Base-by-base conservation (phyloP, 2,797 vertebrate species). In the Propithecus perrieri region DNA sequence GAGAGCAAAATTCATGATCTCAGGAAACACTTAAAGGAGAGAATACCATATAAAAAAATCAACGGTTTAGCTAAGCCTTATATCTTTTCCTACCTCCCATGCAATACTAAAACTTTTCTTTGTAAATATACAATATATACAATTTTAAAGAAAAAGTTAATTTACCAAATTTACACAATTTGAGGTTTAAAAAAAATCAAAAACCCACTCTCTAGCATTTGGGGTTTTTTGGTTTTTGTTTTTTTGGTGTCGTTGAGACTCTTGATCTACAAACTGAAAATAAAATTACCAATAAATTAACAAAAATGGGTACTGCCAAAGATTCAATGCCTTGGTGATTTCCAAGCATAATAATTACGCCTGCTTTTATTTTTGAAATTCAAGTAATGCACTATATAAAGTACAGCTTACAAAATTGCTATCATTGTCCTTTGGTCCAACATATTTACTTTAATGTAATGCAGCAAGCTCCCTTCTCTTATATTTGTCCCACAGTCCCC, bases 361-460 rank as follows among this genome's bases (percentile, higher is more conserved):
- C 41, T 87, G 33, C 28, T 94, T 80, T 89, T 90, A 89, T 75
- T 96, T 97, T 28, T 94, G 71, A 93, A 93, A 91, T 92, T 38
- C 55, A 63, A 89, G 69, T 28, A 85, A 72, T 30, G 81, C 5
- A 30, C 17, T 71, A 43, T 55, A 79, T 55, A 72, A 91, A 95
- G 65, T 48, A 87, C 76, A 85, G 50, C 72, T 96, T 76, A 96
- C 41, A 84, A 63, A 94, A 86, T 20, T 55, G 63, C n/a, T 71
- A 20, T 61, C 50, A 22, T 6, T 59, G 71, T 72, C 89, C 83
- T 69, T 15, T 38, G 57, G 26, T 30, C 81, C 65, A 65, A 57
- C 41, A 46, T 10, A 46, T 17, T 71, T 81, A 10, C 61, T 78
- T 55, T 35, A 78, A 59, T 1, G 1, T 22, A 46, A 33, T n/a